A percentile compares a stretch with the other conserved stretches of the same genome.
Conservation (phyloP, 2,113 vertebrate species). For the Piaya cayana region DNA sequence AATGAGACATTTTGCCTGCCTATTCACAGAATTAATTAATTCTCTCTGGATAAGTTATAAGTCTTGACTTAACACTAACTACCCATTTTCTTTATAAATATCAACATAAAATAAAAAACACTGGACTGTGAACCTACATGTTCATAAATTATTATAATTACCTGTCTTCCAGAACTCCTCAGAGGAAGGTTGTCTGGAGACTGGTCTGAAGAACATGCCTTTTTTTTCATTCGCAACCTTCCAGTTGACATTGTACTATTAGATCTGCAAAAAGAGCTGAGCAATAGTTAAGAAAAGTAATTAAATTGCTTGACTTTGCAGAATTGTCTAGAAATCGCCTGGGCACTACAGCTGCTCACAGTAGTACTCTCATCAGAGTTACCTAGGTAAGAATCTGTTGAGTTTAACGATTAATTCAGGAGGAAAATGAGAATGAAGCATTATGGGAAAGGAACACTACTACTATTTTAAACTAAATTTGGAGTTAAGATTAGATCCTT, state of each 20-base stretch:
- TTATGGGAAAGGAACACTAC: background rate
- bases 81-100: background rate
- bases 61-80: background rate
- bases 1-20: background rate
- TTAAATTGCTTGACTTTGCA: background rate
- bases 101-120: background rate
- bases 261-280: constrained; percentile 65
- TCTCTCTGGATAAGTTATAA: background rate
- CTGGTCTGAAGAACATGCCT: constrained; percentile 78
- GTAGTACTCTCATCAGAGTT: background rate
- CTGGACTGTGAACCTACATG: background rate
- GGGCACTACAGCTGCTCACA: background rate
- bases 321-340: background rate
- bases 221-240: constrained; percentile 85
- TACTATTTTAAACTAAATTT: constrained; percentile 39
- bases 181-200: constrained; percentile 82
- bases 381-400: background rate
- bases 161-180: constrained; percentile 91
- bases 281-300: background rate
- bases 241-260: constrained; percentile 76
- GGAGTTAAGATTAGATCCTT: constrained; percentile 28
- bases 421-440: background rate
- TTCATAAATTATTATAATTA: constrained; percentile 40
- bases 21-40: background rate
- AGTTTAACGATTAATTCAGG: background rate